These are phyloP conservation scores for Scotopteryx bipunctaria DNA, from an alignment of 2,888 invertebrate species.

Conservation along the genomic window DNA sequence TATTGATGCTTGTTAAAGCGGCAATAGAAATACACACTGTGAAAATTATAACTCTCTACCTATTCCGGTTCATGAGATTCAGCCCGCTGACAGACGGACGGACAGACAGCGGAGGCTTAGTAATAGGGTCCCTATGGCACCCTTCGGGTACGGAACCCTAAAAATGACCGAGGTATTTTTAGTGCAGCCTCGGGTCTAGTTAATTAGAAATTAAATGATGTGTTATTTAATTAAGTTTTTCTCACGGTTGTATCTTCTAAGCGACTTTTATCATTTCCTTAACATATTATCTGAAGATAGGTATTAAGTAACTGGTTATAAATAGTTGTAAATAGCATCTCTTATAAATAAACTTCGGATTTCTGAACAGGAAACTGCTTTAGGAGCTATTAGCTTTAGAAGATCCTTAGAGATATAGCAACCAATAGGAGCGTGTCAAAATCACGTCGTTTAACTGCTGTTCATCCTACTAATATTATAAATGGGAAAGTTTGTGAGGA, in stretches of 20 bases:
- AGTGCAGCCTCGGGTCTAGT: slow-evolving; percentile 22
- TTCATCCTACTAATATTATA: too few species aligned
- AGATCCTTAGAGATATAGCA: background rate
- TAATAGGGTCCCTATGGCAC: too few species aligned
- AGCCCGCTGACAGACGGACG: too few species aligned
- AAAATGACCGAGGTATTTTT: slow-evolving; percentile 17
- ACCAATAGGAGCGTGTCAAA: background rate
- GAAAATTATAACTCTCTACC: too few species aligned
- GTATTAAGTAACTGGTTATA: too few species aligned
- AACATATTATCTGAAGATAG: slow-evolving; percentile 1
- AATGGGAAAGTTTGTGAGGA: too few species aligned
- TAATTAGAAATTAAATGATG: slow-evolving; percentile 34
- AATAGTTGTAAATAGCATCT: slow-evolving; percentile 1
- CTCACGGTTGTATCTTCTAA: slow-evolving; percentile 20
- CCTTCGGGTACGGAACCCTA: too few species aligned
- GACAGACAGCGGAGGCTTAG: too few species aligned
- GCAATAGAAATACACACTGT: too few species aligned
- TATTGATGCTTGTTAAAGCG: too few species aligned
- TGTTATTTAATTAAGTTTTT: slow-evolving; percentile 28
- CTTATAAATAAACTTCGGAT: background rate
- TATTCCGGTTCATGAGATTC: too few species aligned
- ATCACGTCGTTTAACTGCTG: too few species aligned
- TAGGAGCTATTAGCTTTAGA: background rate
- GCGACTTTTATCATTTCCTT: background rate
- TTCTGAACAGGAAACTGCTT: background rate